Percentiles rank a stretch among this genome's conserved stretches.
Conservation (phyloP, 2,888 invertebrate species). For the Drosophila glabriapex region DNA sequence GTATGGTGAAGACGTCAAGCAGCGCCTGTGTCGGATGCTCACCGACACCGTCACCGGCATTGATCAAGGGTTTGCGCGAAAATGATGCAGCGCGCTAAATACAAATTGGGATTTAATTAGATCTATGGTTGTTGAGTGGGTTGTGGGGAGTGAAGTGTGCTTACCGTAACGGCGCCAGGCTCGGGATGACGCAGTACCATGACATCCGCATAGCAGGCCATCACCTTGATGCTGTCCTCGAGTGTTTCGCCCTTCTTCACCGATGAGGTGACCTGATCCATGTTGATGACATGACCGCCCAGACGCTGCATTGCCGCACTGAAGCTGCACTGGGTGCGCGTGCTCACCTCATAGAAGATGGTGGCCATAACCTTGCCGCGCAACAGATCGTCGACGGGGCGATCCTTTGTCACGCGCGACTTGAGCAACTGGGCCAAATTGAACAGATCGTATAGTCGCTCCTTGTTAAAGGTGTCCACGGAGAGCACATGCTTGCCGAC, state of each 20-base stretch:
- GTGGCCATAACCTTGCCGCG: constrained; percentile 97
- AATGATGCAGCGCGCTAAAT: constrained; percentile 92
- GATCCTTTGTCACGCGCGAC: constrained; percentile 92
- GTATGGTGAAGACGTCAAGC: constrained; percentile 98
- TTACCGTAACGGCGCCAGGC: constrained; percentile 95
- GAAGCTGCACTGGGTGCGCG: constrained; percentile 98
- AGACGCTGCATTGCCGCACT: constrained; percentile 98
- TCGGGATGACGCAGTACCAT: constrained; percentile 97
- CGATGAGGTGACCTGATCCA: constrained; percentile 96
- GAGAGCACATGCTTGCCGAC: constrained; percentile 93
- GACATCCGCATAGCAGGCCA: constrained; percentile 97
- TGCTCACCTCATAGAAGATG: constrained; percentile 99
- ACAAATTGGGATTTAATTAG: neutral
- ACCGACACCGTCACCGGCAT: constrained; percentile 98
- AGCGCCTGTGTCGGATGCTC: constrained; percentile 99
- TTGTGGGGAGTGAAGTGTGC: constrained; percentile 74
- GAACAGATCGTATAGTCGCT: constrained; percentile 96
- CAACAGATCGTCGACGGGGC: constrained; percentile 93
- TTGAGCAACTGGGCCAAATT: constrained; percentile 96
- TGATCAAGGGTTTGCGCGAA: constrained; percentile 96
- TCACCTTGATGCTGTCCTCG: constrained; percentile 93
- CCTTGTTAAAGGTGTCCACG: constrained; percentile 94
- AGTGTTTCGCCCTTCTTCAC: constrained; percentile 98
- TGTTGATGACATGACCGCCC: constrained; percentile 96
- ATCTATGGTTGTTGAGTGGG: neutral